These are phyloP conservation scores for Pseudorhiza aurosa DNA, from an alignment of 30 jellyfish, hydroid and myxozoan genomes.

Conservation along the genomic window DNA sequence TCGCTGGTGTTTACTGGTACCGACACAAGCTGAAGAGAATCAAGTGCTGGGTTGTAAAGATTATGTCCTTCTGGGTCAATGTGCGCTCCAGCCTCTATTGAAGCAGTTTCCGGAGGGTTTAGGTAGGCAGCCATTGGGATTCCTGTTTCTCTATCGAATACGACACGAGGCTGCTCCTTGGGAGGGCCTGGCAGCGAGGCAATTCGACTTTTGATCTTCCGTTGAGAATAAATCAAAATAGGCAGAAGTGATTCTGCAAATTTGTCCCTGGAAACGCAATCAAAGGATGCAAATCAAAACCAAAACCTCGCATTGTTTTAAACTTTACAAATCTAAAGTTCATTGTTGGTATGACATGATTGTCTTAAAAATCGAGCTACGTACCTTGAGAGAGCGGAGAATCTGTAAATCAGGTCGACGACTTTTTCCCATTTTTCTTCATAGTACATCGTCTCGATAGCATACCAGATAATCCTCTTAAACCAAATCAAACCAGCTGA, in stretches of 20 bases:
- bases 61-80: constrained; percentile 84
- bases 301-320: too few species aligned
- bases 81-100: constrained; percentile 84
- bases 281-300: not conserved
- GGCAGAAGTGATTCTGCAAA: constrained; percentile 81
- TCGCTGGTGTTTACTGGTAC: constrained; percentile 48
- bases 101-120: constrained; percentile 40
- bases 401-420: constrained; percentile 50
- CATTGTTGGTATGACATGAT: too few species aligned
- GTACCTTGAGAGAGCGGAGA: constrained; percentile 81
- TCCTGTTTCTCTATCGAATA: constrained; percentile 70
- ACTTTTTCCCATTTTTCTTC: constrained; percentile 90
- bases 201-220: constrained; percentile 55
- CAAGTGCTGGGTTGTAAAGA: constrained; percentile 63
- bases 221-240: constrained; percentile 59
- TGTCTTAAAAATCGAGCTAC: too few species aligned
- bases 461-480: constrained; percentile 77
- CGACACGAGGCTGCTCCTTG: constrained; percentile 60
- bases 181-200: constrained; percentile 53
- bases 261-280: constrained; percentile 50
- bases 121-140: constrained; percentile 55
- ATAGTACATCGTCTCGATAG: constrained; percentile 76
- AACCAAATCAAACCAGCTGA: constrained; percentile 36
- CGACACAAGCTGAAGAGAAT: constrained; percentile 47
- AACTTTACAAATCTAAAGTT: too few species aligned